Base-by-base conservation (phyloP, 2,888 invertebrate species). In the Euplagia quadripunctaria region DNA sequence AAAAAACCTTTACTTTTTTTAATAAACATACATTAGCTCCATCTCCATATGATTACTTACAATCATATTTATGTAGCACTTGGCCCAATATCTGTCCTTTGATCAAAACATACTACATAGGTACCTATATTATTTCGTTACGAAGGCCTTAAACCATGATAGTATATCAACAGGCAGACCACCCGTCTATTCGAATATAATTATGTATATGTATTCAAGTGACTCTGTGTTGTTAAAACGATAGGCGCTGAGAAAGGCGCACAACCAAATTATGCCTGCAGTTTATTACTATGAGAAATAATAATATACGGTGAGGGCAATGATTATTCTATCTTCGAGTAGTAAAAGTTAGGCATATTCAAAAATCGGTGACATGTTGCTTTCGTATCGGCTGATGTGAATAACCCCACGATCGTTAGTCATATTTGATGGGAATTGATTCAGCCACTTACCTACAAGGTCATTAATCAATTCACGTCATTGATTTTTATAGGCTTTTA, bases 341-440 rank as follows among this genome's bases (percentile, higher is more conserved):
- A 11, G 4, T 1, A 31, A 61, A 5, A 61, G n/a, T 58, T 20
- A 58, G 58, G 31, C 12, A 14, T 20, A 61, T 31, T n/a, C 4
- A 31, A 31, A 61, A 61, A 31, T 61, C 31, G 31, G 31, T 61
- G 61, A 61, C 61, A n/a, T 31, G 17, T 51, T 49, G 31, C 31
- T 41, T 41, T 66, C 41, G 9, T 14, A 49, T 31, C 31, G 49
- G 66, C 31, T 49, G 16, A 41, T 17, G 51, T 66, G 9, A 49
- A 61, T 31, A 61, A 14, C 6, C 31, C 61, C 16, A 51, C 49
- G 9, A 4, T 49, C 46, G 66, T 61, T 61, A 66, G 66, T 66
- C 66, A 66, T 66, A 51, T 66, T 51, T 66, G 51, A 66, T 51
- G 41, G 51, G 11, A 51, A 66, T 66, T 66, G 66, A 66, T 66